Percentiles rank a stretch among this genome's conserved stretches.
These are phyloP conservation scores for Silvanus unidentatus DNA, from an alignment of 2,888 invertebrate genomes.

Conservation along the genomic window DNA sequence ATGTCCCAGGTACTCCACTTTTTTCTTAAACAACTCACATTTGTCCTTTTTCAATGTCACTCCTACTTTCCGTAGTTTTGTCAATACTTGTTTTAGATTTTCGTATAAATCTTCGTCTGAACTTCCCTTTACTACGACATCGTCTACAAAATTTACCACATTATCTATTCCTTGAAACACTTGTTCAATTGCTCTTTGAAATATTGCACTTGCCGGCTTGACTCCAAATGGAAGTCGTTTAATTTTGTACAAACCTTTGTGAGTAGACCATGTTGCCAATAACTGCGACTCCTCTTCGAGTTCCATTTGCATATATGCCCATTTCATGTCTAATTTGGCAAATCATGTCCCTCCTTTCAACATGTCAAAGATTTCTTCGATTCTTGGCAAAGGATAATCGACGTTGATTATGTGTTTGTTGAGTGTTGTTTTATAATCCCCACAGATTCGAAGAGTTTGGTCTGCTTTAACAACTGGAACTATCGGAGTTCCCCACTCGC, in stretches of 20 bases:
- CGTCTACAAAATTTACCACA: constrained; percentile 31
- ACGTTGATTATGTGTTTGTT: constrained; percentile 2
- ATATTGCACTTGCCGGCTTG: constrained; percentile 22
- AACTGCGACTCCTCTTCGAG: constrained; percentile 4
- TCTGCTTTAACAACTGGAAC: constrained; percentile 3
- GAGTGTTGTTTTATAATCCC: constrained; percentile 2
- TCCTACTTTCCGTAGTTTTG: constrained; percentile 22
- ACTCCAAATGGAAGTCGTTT: not conserved
- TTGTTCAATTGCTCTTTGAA: constrained; percentile 33
- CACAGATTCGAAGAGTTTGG: constrained; percentile 4
- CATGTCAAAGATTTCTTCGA: constrained; percentile 1
- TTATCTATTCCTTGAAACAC: constrained; percentile 27
- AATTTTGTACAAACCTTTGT: not conserved
- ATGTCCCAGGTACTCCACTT: constrained; percentile 32
- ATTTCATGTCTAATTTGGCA: constrained; percentile 3
- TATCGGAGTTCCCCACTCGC: constrained; percentile 1
- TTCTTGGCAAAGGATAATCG: constrained; percentile 3
- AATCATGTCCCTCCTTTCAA: not conserved
- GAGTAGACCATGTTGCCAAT: constrained; percentile 1
- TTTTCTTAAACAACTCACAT: constrained; percentile 31
- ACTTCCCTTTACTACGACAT: constrained; percentile 29
- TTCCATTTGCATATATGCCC: constrained; percentile 8
- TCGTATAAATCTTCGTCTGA: constrained; percentile 20
- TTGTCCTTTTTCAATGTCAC: constrained; percentile 29
- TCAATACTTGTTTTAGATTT: constrained; percentile 23